Conservation (phyloP, 2,797 vertebrate genomes). For the Ptychobarbus kaznakovi region DNA sequence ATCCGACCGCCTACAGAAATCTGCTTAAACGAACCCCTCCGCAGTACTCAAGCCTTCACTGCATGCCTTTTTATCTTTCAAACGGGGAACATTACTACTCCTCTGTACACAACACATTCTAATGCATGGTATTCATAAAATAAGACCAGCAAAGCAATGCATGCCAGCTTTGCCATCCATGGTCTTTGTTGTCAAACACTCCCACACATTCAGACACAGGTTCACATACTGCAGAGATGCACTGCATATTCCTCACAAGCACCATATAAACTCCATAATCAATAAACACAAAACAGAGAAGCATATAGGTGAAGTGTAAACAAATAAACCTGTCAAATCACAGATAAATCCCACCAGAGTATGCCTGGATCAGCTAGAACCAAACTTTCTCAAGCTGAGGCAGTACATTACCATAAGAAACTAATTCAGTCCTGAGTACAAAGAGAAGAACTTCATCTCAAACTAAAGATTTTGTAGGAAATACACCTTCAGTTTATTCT, state of each 20-base stretch:
- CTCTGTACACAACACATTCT: slow-evolving; percentile 2
- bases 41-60: not conserved
- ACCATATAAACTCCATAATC: not conserved
- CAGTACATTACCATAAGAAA: not conserved
- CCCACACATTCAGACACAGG: slow-evolving; percentile 29
- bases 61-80: not conserved
- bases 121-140: slow-evolving; percentile 18
- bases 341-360: not conserved
- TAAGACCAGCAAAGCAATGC: slow-evolving; percentile 14
- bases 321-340: not conserved
- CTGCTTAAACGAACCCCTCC: not conserved
- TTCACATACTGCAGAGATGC: not conserved
- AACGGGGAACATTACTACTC: not conserved
- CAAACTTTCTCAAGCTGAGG: not conserved
- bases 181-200: slow-evolving; percentile 21
- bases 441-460: not conserved
- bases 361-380: not conserved
- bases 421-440: slow-evolving; percentile 6
- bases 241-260: slow-evolving; percentile 1
- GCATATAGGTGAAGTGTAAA: not conserved
- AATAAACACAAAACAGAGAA: not conserved
- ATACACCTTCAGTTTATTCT: not conserved
- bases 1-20: slow-evolving; percentile 16
- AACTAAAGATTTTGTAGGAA: not conserved
- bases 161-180: slow-evolving; percentile 8